Evolutionary conservation across 2,888 invertebrate genomes (phyloP).

Genomic region (Tiliacea aurago): DNA sequence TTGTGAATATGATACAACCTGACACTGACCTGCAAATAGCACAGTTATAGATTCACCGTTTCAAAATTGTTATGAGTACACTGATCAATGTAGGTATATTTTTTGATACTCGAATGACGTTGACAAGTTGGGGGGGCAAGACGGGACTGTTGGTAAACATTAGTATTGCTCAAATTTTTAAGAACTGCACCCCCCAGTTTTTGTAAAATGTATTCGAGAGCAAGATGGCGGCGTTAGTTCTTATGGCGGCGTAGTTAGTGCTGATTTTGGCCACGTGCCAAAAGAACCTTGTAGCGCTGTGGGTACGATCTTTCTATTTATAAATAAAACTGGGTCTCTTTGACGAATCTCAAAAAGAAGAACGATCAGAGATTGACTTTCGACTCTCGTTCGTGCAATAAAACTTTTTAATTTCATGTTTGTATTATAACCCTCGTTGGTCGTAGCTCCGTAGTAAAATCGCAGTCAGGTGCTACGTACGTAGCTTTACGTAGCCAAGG

Average conservation of each 20-base stretch:
- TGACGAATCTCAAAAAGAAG: not conserved
- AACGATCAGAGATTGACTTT: not conserved
- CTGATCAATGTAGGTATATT: too few species aligned
- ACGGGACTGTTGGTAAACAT: too few species aligned
- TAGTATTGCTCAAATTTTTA: too few species aligned
- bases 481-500: not conserved
- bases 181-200: too few species aligned
- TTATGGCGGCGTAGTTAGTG: not conserved
- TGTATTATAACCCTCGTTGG: not conserved
- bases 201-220: too few species aligned
- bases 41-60: too few species aligned
- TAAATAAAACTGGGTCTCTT: not conserved
- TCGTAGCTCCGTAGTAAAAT: constrained; percentile 1
- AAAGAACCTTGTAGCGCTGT: not conserved
- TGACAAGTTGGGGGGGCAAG: too few species aligned
- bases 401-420: not conserved
- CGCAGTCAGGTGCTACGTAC: not conserved
- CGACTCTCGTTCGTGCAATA: not conserved
- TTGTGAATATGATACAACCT: too few species aligned
- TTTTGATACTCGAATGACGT: too few species aligned
- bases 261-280: not conserved
- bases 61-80: too few species aligned
- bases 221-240: too few species aligned
- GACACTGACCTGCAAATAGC: too few species aligned
- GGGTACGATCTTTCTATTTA: not conserved